Percentiles rank a stretch among this genome's conserved stretches.
Evolutionary conservation across 2,113 vertebrate genomes (phyloP).

Genomic region (Brachionichthys hirsutus): DNA sequence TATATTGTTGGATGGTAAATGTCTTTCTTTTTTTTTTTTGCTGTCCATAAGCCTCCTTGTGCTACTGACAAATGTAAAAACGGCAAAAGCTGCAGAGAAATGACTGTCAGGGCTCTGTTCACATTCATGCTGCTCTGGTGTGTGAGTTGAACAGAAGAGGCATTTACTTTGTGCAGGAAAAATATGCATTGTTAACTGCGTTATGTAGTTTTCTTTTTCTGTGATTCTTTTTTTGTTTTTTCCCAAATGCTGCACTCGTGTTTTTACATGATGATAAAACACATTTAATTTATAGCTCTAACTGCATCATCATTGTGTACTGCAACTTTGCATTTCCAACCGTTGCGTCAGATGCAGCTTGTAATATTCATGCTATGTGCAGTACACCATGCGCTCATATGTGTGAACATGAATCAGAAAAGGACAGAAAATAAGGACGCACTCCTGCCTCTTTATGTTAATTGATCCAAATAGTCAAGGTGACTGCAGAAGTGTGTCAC

Average conservation of each 20-base stretch:
- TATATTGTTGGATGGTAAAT: background rate
- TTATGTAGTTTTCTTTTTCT: background rate
- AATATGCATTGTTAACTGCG: background rate
- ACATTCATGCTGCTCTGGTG: background rate
- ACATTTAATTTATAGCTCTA: background rate
- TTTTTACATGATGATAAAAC: background rate
- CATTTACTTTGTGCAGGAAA: too few species aligned
- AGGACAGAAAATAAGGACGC: constrained; percentile 5
- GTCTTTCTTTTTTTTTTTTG: constrained; percentile 7
- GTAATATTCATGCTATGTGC: constrained; percentile 9
- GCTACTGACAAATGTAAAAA: constrained; percentile 22
- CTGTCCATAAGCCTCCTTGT: constrained; percentile 1
- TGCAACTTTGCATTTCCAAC: constrained; percentile 18
- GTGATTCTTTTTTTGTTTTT: background rate
- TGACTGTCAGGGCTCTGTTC: background rate
- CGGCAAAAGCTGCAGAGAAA: background rate
- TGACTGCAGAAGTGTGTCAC: constrained; percentile 32
- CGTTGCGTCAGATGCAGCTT: constrained; percentile 53
- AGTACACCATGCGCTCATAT: background rate
- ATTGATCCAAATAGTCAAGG: constrained; percentile 48
- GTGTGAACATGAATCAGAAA: background rate
- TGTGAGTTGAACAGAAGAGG: background rate
- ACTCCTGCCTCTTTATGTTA: constrained; percentile 20
- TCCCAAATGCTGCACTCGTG: background rate
- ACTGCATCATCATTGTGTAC: constrained; percentile 10